Conservation (phyloP, 1,140 invertebrate species). For the Dreissena rostriformis region DNA sequence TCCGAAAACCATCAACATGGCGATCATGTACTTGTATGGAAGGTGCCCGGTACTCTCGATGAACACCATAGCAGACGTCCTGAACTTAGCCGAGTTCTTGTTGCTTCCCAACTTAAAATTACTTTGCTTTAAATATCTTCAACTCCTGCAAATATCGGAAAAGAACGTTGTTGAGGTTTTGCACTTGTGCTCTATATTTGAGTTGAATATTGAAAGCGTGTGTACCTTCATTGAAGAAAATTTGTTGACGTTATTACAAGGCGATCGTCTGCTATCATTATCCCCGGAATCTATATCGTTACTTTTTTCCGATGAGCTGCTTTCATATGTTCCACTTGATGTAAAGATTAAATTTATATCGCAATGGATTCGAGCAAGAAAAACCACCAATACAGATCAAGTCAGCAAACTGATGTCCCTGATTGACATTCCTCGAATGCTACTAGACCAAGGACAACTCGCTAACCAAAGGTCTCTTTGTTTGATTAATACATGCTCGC, state of each 20-base stretch:
- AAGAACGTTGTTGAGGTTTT: not conserved
- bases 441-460: no score
- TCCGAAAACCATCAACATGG: not conserved
- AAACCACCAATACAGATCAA: no score
- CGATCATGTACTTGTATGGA: not conserved
- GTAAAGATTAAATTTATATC: not conserved
- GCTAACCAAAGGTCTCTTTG: no score
- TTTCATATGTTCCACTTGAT: not conserved
- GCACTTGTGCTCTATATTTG: not conserved
- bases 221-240: not conserved
- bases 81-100: not conserved
- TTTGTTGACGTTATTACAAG: not conserved
- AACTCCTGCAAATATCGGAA: not conserved
- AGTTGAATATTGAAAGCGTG: not conserved
- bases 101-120: not conserved
- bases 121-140: not conserved
- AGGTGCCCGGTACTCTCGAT: not conserved
- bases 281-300: not conserved
- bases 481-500: no score
- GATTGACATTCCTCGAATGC: no score
- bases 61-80: not conserved
- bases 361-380: not conserved
- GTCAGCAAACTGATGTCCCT: no score
- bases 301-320: not conserved
- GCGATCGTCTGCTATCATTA: not conserved